Base-by-base conservation (phyloP, 2,113 vertebrate genomes). In the Tylochromis polylepis region DNA sequence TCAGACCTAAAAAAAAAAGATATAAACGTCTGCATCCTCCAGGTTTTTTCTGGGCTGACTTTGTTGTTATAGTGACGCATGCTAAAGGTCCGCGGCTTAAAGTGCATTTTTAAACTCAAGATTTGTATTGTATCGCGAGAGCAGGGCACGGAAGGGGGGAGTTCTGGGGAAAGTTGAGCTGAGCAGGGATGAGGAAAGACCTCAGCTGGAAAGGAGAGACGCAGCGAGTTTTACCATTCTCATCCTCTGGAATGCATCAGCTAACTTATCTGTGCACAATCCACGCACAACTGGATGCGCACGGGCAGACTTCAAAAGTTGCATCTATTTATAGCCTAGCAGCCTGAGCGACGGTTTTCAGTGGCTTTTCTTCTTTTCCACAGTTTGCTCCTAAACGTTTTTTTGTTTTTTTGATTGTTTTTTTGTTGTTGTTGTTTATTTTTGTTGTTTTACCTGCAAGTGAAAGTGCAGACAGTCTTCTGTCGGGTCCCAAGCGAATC, bases 41-140 rank as follows among this genome's bases (percentile, higher is more conserved):
- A 6, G 65, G 11, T 11, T 3, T 53, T 38, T 43, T 27, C 24
- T 86, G 31, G 6, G 3, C 29, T 51, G 18, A 78, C 79, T 43
- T 3, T n/a, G 24, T 24, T 14, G 46, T 81, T 24, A 29, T 2
- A 49, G 14, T 41, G 59, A 56, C 57, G 70, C 11, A 55, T 8
- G 41, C 57, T 62, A 2, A 60, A 72, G 43, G 24, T 85, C 27
- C 57, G 38, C 22, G 24, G 83, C 36, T 80, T 78, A 27, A 79
- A 83, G 31, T 70, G 81, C 77, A 82, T 89, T 92, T 93, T 92
- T 93, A 58, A 86, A 22, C 85, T 84, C 81, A 38, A 51, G 75
- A 16, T 72, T 72, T 91, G 89, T 93, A 91, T 92, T 93, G 86
- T 96, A 96, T 96, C 95, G 95, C 94, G 94, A 95, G 96, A 96